Evolutionary conservation across 2,113 vertebrate species (phyloP), one percentile per base, ranked within the genome.

Genomic region (Ascaphus truei): DNA sequence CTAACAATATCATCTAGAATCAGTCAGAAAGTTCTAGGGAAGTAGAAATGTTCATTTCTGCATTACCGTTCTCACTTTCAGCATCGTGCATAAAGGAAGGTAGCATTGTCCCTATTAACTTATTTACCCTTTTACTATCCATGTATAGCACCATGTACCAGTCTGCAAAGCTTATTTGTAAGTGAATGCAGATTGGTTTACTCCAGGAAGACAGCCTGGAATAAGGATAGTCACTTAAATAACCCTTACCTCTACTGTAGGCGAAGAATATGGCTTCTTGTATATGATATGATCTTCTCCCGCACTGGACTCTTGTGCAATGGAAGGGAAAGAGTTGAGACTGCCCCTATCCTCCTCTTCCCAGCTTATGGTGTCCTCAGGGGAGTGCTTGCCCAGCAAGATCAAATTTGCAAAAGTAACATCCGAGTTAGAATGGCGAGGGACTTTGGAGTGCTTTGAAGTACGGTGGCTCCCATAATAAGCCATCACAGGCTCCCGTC

Each of bases 401-500:
- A 79, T 76, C 11, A 81, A 61, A 31, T 81, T 83, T 4, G 69
- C 31, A 1, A 79, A 50, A 1, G 53, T 43, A 20, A 73, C 72
- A 16, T 83, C 56, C 0, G 8, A 66, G 58, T 79, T 75, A 52
- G 74, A 74, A 3, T 45, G 61, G 0, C 1, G 20, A 0, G 56
- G 72, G 0, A 15, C 34, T 37, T 72, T 80, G 22, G 16, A 74
- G 43, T 67, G 52, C 39, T 65, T 79, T 62, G 62, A 59, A 50
- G 62, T 53, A n/a, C 58, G 64, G 6, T 16, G 75, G 51, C 5
- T 78, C 23, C 80, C 52, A 0, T 82, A 83, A 34, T 76, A 83
- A 1, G 77, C 77, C 13, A 76, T 30, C 47, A 79, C 81, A 4
- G 83, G 79, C 55, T 85, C 73, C 0, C 79, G 73, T 10, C 31